A percentile compares a stretch with the other conserved stretches of the same genome.
phyloP scores from a whole-genome alignment of 2,113 vertebrate species.

The Tenrec ecaudatus region DNA sequence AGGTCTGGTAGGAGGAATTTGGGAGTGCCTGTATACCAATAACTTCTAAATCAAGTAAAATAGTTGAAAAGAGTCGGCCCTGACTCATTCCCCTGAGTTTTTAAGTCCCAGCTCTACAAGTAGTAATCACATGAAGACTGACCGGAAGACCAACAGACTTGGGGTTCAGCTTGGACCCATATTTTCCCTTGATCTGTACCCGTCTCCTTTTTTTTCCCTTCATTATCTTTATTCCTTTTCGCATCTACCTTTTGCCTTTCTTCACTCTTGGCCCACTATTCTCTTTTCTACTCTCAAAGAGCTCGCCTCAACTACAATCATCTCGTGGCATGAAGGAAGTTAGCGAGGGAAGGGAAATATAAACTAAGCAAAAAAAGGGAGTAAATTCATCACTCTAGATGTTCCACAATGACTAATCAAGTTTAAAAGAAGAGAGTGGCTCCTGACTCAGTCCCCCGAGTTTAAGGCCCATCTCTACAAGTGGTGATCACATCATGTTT shows the following conservation, averaged over 20 bases:
- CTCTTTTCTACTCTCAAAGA: conserved; percentile 34
- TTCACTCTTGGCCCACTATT: background rate
- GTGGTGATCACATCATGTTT: background rate
- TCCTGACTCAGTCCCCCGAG: background rate
- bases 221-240: background rate
- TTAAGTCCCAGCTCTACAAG: background rate
- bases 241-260: conserved; percentile 23
- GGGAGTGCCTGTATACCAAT: background rate
- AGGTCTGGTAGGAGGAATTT: conserved; percentile 2
- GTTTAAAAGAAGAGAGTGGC: background rate
- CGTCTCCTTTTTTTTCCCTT: background rate
- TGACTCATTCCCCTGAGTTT: no score
- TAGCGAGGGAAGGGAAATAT: background rate
- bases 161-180: background rate
- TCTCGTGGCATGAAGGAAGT: conserved; percentile 1
- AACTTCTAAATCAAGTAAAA: background rate
- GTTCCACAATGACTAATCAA: conserved; percentile 5
- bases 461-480: background rate
- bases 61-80: background rate
- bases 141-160: background rate
- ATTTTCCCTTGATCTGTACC: background rate
- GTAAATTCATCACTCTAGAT: background rate
- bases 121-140: background rate
- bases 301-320: conserved; percentile 9
- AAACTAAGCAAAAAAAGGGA: background rate